Base-by-base conservation (phyloP, 2,888 invertebrate species). In the Globia sparganii region DNA sequence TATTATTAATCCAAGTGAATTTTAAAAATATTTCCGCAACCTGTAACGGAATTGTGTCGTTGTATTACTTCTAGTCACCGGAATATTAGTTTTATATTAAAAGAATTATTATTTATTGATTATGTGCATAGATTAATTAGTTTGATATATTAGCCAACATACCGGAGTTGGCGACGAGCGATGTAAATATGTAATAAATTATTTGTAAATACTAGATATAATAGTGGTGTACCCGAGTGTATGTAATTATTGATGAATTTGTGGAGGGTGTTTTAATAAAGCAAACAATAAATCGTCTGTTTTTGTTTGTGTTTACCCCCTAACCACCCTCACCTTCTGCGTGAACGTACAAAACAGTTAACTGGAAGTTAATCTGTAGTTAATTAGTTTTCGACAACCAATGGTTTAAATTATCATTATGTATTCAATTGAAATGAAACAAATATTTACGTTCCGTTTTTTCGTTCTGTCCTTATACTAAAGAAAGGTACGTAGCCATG, bases 201-300 rank as follows among this genome's bases (percentile, higher is more conserved):
- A 87, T 89, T 86, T 94, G 95, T 94, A 94, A 89, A 94, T 94
- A 94, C 83, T 92, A 91, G 91, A 86, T 84, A 91, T 91, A 90
- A 91, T 93, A 93, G 93, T 92, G 91, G 90, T 91, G 92, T 94
- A 95, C 91, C 91, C 91, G 94, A 94, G 93, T 95, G 94, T 94
- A 94, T 94, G 94, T 95, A 94, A 93, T 90, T 91, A 92, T 91
- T 91, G 93, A 92, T 87, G 94, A 93, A 89, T 92, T 93, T 93
- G 93, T 94, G 94, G 94, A 94, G 95, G 95, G 95, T 95, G 96
- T 96, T 96, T 96, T 96, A 96, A 94, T 96, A 96, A 96, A 96
- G 93, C 93, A 93, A 95, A 91, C 92, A 94, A 93, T 91, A 92
- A 94, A 93, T 90, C 89, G 85, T 84, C 72, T 66, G 76, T 81